Evolutionary conservation across 2,113 vertebrate species (phyloP), one percentile per base, ranked within the genome.

Genomic region (Clarias batrachus): DNA sequence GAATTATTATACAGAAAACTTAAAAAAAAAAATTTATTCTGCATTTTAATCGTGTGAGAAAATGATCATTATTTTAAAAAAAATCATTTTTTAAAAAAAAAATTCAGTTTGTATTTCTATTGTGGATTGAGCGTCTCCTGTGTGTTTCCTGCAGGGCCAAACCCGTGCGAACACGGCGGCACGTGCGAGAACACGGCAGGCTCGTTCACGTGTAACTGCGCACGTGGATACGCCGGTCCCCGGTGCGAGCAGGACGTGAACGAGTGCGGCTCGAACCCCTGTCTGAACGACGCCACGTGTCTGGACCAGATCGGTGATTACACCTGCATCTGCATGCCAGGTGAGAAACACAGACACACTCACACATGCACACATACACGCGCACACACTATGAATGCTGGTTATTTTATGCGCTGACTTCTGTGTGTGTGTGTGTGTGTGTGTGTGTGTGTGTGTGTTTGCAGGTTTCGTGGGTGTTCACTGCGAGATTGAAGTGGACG

Each of bases 321-420:
- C 93, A 96, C 92, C 0, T 97, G 96, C 88, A 95, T 97, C 87
- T 97, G 96, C 92, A 97, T 97, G 96, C 95, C 95, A 78, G 96
- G 96, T 97, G 54, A 57, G 27, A 30, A 56, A 65, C 77, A 73
- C 27, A n/a, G 60, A 91, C 59, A 91, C 59, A 70, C 68, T 48
- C 76, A 27, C 82, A 25, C 57, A 62, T 66, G 71, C 74, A 81
- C 27, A 63, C 25, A 81, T n/a, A 52, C 76, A 62, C 63, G 68
- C 19, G 66, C 27, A 70, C 21, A 62, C 54, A 76, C 23, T 70
- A n/a, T 52, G 57, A 63, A 37, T 25, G 57, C 19, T n/a, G 7
- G 2, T 54, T 37, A n/a, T 70, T 62, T 54, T 66, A 27, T 59
- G 52, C n/a, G 66, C 11, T 19, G 30, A 71, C 68, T 66, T 74